Base-by-base conservation (phyloP, 2,888 invertebrate genomes). In the Trichopoda pennipes region DNA sequence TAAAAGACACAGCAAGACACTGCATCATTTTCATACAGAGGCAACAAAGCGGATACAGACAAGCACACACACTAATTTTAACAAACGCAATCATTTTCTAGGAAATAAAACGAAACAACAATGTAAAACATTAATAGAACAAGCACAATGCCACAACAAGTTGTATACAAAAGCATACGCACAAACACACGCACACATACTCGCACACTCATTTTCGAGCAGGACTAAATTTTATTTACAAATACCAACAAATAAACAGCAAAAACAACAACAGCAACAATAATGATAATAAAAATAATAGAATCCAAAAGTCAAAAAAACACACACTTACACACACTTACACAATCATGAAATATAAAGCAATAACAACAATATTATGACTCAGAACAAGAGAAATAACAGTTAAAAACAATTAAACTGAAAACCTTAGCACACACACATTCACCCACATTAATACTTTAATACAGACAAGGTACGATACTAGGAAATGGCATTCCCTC, bases 401-500 rank as follows among this genome's bases (percentile, higher is more conserved):
- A 72, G 72, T 75, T 81, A 72, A 75, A 70, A 80, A 80, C 74
- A 82, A 84, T 78, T 81, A 81, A 77, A 75, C 55, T 70, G 61
- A 23, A 68, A 72, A 74, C 68, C 78, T 69, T 49, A 49, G 56
- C 58, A 44, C 44, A 49, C 47, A 2, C 44, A 47, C 32, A 32
- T n/a, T n/a, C 32, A 73, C 53, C 17, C 66, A 21, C 58, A 51
- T 32, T 14, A 42, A 73, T 47, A 38, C 38, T 32, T 23, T 68
- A 9, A 73, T 58, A 44, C 35, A 64, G 77, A 82, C 76, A 85
- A 84, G 80, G 38, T 35, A 35, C 28, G 84, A n/a, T 81, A 85
- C 83, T 84, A 85, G 83, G 84, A 85, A 84, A 85, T 84, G 82
- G 82, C 85, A 38, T 2, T 42, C 32, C 42, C 19, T 16, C 14